These are phyloP conservation scores for Mirounga angustirostris DNA, from an alignment of 2,113 vertebrate genomes.

Conservation along the genomic window DNA sequence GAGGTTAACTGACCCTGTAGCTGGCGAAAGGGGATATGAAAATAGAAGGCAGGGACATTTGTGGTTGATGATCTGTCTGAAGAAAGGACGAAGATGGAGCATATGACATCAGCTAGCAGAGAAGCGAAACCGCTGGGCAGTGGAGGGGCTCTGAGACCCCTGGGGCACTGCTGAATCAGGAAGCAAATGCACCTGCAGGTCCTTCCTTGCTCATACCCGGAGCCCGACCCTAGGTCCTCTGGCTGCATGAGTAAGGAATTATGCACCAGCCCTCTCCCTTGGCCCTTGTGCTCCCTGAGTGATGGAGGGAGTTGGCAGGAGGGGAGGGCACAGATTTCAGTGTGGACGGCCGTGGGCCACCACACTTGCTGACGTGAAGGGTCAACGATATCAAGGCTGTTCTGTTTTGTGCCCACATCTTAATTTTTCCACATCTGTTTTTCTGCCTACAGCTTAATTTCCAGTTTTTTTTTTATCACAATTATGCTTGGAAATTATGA, in stretches of 20 bases:
- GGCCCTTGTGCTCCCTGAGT: not conserved
- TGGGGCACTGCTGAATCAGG: accelerated
- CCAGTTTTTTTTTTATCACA: not conserved
- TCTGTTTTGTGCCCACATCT: not conserved
- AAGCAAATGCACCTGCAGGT: not conserved
- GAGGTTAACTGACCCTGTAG: not conserved
- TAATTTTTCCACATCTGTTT: not conserved
- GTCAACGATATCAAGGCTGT: not conserved
- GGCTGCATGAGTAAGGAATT: not conserved
- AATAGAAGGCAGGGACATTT: not conserved
- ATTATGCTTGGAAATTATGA: not conserved
- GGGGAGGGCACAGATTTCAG: not conserved
- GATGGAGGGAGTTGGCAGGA: not conserved
- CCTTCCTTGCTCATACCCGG: not conserved
- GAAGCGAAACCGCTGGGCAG: not conserved
- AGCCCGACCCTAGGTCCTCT: not conserved
- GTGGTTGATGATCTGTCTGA: not conserved
- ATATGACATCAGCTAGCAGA: not conserved
- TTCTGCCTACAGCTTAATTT: not conserved
- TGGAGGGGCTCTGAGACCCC: not conserved
- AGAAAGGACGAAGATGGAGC: not conserved
- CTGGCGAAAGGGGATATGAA: not conserved
- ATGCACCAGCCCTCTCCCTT: not conserved
- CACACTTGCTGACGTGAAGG: not conserved
- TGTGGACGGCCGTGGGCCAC: not conserved